phyloP scores from a whole-genome alignment of 2,113 vertebrate genomes.

The Craseonycteris thonglongyai region DNA sequence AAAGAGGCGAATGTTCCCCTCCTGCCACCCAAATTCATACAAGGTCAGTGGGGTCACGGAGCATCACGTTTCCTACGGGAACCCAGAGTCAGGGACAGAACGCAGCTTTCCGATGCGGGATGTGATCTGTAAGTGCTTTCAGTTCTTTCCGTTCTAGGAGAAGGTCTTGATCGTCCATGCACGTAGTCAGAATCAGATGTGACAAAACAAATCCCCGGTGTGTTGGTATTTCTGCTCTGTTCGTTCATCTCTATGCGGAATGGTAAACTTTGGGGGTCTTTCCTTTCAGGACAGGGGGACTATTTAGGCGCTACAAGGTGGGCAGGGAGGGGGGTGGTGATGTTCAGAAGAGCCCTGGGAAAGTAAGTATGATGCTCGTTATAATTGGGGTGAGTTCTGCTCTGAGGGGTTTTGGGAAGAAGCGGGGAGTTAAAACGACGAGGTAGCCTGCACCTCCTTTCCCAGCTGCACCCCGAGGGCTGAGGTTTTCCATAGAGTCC shows the following conservation, averaged over 20 bases:
- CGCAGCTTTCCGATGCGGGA: not conserved
- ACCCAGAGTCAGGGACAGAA: not conserved
- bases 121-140: not conserved
- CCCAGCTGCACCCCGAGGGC: constrained; percentile 48
- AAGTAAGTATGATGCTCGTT: constrained; percentile 77
- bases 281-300: constrained; percentile 18
- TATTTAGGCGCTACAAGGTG: constrained; percentile 7
- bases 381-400: not conserved
- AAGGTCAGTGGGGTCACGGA: not conserved
- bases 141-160: not conserved
- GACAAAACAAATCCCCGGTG: not conserved
- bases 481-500: constrained; percentile 77
- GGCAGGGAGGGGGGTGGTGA: not conserved
- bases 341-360: constrained; percentile 44
- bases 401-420: not conserved
- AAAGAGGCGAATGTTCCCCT: not conserved
- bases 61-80: not conserved
- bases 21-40: not conserved
- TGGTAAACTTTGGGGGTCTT: not conserved
- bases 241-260: not conserved
- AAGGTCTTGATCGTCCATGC: not conserved
- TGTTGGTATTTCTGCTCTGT: not conserved
- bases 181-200: not conserved
- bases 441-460: constrained; percentile 47
- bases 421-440: constrained; percentile 21